Evolutionary conservation across 2,888 invertebrate genomes (phyloP).

Genomic region (Smittia aterrima): DNA sequence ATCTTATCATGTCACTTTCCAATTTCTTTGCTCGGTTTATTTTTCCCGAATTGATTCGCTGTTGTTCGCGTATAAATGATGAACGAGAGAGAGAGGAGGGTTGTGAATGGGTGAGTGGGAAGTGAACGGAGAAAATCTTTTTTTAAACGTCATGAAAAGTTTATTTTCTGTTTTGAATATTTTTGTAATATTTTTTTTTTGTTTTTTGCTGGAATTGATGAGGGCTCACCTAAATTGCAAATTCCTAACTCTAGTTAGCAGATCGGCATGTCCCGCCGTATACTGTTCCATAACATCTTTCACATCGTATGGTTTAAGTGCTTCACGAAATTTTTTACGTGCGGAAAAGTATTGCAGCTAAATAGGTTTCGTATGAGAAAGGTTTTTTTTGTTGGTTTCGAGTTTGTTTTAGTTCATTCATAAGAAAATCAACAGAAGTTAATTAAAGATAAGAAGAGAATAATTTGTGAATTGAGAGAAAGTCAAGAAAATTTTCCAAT

Average conservation of each 20-base stretch:
- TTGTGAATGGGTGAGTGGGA: background rate
- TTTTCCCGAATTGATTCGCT: background rate
- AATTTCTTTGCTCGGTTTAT: background rate
- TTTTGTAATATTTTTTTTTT: background rate
- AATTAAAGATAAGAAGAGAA: background rate
- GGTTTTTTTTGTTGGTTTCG: slow-evolving; percentile 9
- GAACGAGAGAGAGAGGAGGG: background rate
- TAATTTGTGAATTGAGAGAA: background rate
- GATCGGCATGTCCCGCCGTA: slow-evolving; percentile 83
- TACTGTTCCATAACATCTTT: slow-evolving; percentile 94
- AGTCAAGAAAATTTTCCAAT: too few species aligned
- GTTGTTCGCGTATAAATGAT: too few species aligned
- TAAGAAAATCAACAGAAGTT: slow-evolving; percentile 1
- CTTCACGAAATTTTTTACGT: slow-evolving; percentile 87
- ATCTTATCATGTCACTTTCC: slow-evolving; percentile 16
- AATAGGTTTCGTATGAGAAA: slow-evolving; percentile 7
- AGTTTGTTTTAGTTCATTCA: slow-evolving; percentile 16
- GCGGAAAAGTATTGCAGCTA: slow-evolving; percentile 87
- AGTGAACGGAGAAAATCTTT: background rate
- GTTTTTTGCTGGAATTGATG: slow-evolving; percentile 6
- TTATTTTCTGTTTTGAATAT: background rate
- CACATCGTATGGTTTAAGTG: slow-evolving; percentile 89
- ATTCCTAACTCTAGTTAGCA: slow-evolving; percentile 82
- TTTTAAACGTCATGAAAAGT: background rate
- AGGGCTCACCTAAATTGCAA: slow-evolving; percentile 73